Evolutionary conservation across 2,888 invertebrate genomes (phyloP).

Genomic region (Aphidoletes aphidimyza): DNA sequence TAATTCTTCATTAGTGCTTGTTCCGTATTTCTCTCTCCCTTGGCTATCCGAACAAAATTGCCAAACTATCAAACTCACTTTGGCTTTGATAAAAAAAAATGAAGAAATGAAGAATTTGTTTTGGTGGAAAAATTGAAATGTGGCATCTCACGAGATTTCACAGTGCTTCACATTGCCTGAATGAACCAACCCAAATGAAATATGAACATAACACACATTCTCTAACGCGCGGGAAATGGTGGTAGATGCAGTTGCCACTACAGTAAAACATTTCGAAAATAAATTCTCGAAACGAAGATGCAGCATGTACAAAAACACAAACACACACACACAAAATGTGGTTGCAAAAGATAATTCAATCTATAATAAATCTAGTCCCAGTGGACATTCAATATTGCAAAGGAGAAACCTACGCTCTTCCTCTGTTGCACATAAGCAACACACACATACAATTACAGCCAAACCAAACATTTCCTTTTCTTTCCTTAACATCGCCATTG

Average conservation of each 20-base stretch:
- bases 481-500: not conserved
- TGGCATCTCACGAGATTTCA: not conserved
- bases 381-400: conserved; percentile 32
- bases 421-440: no score
- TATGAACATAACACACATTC: not conserved
- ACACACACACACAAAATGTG: conserved; percentile 38
- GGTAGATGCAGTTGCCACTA: not conserved
- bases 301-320: no score
- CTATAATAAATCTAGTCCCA: conserved; percentile 50
- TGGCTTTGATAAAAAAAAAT: no score
- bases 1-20: not conserved
- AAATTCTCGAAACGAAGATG: conserved; percentile 17
- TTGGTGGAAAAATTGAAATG: not conserved
- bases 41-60: not conserved
- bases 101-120: not conserved
- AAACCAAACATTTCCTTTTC: no score
- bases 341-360: conserved; percentile 50
- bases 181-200: not conserved
- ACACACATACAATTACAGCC: not conserved
- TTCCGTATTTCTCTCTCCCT: not conserved
- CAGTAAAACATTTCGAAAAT: not conserved
- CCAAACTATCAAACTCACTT: not conserved
- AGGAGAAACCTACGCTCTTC: not conserved
- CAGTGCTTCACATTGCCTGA: not conserved
- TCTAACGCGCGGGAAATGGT: not conserved